These are phyloP conservation scores for Apodemia zela DNA, from an alignment of 2,888 invertebrate species.

Conservation along the genomic window DNA sequence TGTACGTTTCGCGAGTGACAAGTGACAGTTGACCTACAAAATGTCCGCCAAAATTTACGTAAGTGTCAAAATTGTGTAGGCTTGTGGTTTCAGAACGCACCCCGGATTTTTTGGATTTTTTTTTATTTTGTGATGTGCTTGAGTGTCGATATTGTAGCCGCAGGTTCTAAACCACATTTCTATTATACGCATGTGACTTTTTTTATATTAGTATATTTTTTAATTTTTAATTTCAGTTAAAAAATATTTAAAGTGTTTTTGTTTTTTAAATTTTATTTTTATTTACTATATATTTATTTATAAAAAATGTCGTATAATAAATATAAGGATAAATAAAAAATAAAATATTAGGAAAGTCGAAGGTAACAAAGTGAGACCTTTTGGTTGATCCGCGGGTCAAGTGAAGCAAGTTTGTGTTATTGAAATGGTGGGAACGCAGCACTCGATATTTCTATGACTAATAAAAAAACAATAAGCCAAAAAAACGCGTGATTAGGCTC, in stretches of 20 bases:
- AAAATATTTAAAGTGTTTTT: background rate
- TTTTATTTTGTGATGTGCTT: slow-evolving; percentile 30
- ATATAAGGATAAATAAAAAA: slow-evolving; percentile 6
- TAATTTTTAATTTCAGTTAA: background rate
- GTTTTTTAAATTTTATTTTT: background rate
- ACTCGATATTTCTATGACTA: slow-evolving; percentile 17
- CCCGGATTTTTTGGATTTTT: slow-evolving; percentile 43
- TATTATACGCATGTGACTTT: slow-evolving; percentile 32
- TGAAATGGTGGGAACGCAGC: slow-evolving; percentile 29
- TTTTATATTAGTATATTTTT: background rate
- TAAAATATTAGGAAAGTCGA: slow-evolving; percentile 21
- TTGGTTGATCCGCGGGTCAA: slow-evolving; percentile 37
- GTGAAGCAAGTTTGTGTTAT: slow-evolving; percentile 35
- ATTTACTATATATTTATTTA: background rate
- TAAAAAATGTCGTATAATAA: background rate
- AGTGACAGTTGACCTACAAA: slow-evolving; percentile 57
- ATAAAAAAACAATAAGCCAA: slow-evolving; percentile 11
- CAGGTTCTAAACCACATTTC: slow-evolving; percentile 67
- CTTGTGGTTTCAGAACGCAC: slow-evolving; percentile 70
- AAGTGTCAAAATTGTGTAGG: slow-evolving; percentile 70
- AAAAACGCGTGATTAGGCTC: slow-evolving; percentile 7
- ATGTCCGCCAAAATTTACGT: slow-evolving; percentile 77
- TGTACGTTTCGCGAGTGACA: slow-evolving; percentile 67
- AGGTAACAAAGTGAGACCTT: slow-evolving; percentile 31
- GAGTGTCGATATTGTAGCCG: slow-evolving; percentile 32